phyloP scores from a whole-genome alignment of 2,797 vertebrate genomes.

The Sebastes steindachneri region DNA sequence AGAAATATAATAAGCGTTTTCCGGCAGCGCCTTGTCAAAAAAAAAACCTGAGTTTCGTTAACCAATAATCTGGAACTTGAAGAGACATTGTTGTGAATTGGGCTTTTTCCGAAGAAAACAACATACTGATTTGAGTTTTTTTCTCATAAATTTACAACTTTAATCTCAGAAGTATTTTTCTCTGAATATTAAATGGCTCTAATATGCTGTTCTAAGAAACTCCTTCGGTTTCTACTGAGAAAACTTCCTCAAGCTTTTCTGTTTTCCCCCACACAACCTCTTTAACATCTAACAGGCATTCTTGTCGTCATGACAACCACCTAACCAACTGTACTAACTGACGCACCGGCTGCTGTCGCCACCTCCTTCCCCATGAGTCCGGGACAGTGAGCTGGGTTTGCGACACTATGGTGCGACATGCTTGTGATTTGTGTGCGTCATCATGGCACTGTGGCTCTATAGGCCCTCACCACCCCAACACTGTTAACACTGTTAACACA shows the following conservation, averaged over 20 bases:
- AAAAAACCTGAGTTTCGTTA: too few species aligned
- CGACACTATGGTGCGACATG: conserved; percentile 66
- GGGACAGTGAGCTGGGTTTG: conserved; percentile 21
- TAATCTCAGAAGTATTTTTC: too few species aligned
- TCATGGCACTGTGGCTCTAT: conserved; percentile 4
- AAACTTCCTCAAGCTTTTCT: not conserved
- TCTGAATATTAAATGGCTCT: not conserved
- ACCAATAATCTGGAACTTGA: too few species aligned
- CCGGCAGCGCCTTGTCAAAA: too few species aligned
- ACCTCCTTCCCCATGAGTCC: conserved; percentile 2
- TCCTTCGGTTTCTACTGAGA: not conserved
- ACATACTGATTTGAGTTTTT: not conserved
- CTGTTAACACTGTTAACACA: not conserved
- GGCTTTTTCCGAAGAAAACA: too few species aligned
- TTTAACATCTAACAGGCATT: conserved; percentile 54
- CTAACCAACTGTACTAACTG: conserved; percentile 11
- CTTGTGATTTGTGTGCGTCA: conserved; percentile 36
- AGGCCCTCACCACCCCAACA: not conserved
- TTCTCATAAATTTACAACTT: too few species aligned
- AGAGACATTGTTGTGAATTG: too few species aligned
- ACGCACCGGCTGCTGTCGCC: conserved; percentile 21
- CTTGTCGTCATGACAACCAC: conserved; percentile 41
- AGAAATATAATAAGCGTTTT: too few species aligned
- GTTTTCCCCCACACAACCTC: conserved; percentile 1
- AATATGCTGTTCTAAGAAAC: not conserved